Conservation (phyloP, 37 sponge, comb jelly and placozoan genomes). For the Mnemiopsis leidyi region DNA sequence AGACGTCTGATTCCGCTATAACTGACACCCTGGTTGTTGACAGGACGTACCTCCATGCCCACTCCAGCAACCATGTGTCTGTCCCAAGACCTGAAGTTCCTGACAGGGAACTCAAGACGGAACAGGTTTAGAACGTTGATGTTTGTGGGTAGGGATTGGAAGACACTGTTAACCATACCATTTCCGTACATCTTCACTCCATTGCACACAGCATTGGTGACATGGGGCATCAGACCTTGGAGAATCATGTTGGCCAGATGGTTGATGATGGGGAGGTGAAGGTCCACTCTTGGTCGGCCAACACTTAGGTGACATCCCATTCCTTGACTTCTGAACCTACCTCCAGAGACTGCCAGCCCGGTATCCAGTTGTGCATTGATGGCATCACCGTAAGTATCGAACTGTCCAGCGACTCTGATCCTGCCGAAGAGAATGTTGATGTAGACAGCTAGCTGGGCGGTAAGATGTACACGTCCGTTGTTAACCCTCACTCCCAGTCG, state of each 20-base stretch:
- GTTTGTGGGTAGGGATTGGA: not conserved
- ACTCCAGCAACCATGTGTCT: slow-evolving; percentile 28
- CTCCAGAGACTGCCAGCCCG: not conserved
- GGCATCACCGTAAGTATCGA: slow-evolving; percentile 11
- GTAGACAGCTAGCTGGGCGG: not conserved
- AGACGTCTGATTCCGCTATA: not conserved
- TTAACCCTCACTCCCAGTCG: slow-evolving; percentile 6
- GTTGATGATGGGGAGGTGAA: not conserved
- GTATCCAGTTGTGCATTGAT: slow-evolving; percentile 11
- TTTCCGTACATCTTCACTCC: slow-evolving; percentile 22
- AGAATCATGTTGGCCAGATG: slow-evolving; percentile 35
- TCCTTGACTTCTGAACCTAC: slow-evolving; percentile 1
- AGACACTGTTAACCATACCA: slow-evolving; percentile 29
- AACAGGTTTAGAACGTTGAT: slow-evolving; percentile 26
- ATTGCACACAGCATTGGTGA: not conserved
- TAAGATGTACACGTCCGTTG: not conserved
- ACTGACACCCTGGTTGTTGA: not conserved
- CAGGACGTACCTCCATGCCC: not conserved
- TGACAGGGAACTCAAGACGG: not conserved
- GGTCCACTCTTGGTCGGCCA: slow-evolving; percentile 3
- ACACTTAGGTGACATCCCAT: slow-evolving; percentile 6
- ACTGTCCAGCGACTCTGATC: slow-evolving; percentile 2
- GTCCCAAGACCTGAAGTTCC: slow-evolving; percentile 13
- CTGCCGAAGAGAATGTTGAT: not conserved
- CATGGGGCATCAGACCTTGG: slow-evolving; percentile 33